phyloP scores from a whole-genome alignment of 2,888 invertebrate species.

The Bembecia ichneumoniformis region DNA sequence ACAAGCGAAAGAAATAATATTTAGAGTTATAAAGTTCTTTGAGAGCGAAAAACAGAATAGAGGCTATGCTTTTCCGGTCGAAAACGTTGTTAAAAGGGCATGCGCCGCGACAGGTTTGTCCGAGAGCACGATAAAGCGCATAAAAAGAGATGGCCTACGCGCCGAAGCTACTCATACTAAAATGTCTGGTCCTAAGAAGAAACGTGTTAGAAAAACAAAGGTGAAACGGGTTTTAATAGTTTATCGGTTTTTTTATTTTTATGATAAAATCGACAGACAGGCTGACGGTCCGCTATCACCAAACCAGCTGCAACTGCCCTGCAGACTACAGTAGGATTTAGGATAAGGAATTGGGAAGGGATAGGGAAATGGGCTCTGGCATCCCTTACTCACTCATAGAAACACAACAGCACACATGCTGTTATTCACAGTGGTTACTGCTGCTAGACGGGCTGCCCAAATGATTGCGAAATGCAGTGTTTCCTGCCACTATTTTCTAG shows the following conservation, averaged over 20 bases:
- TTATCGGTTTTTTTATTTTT: not conserved
- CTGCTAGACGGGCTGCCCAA: too few relatives aligned
- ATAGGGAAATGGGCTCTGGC: too few relatives aligned
- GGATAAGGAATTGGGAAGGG: too few relatives aligned
- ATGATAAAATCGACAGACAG: too few relatives aligned
- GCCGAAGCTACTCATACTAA: constrained; percentile 60
- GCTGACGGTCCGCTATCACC: too few relatives aligned
- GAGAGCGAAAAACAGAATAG: constrained; percentile 64
- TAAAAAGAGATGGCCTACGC: constrained; percentile 53
- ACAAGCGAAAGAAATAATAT: constrained; percentile 60
- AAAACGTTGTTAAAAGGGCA: constrained; percentile 59
- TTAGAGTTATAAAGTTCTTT: constrained; percentile 61
- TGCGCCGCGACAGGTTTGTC: constrained; percentile 60
- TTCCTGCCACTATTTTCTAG: too few relatives aligned
- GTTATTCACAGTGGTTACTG: too few relatives aligned
- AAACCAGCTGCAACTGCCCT: too few relatives aligned
- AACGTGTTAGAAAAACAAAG: constrained; percentile 57
- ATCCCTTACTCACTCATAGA: too few relatives aligned
- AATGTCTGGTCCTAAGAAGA: constrained; percentile 61
- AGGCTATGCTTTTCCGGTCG: constrained; percentile 60
- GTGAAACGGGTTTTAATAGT: constrained; percentile 8
- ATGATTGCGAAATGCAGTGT: too few relatives aligned
- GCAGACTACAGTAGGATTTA: too few relatives aligned
- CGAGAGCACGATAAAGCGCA: constrained; percentile 59
- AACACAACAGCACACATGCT: too few relatives aligned